phyloP scores from a whole-genome alignment of 2,797 vertebrate genomes.

The Cottoperca gobio region DNA sequence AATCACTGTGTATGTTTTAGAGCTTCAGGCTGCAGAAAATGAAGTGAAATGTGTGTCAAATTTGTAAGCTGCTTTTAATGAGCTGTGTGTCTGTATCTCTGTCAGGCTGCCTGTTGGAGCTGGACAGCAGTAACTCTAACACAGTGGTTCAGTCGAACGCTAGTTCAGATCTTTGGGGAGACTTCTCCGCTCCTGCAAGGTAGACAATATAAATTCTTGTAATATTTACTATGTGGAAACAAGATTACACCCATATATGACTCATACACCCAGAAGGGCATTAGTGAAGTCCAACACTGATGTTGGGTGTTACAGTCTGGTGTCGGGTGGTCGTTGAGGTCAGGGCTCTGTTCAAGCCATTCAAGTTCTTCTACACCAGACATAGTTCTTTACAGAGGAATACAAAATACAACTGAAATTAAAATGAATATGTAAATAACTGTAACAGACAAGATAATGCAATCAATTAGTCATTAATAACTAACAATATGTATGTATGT shows the following conservation, averaged over 20 bases:
- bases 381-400: neutral
- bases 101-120: slow-evolving; percentile 88
- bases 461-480: neutral
- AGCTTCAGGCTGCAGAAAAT: slow-evolving; percentile 30
- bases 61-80: neutral
- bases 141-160: slow-evolving; percentile 80
- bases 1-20: neutral
- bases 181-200: slow-evolving; percentile 92
- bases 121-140: slow-evolving; percentile 88
- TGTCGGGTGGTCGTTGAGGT: too few species aligned
- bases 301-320: neutral
- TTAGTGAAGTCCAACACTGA: too few species aligned
- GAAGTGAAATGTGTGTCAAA: slow-evolving; percentile 33
- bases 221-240: rapidly evolving
- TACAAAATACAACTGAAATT: neutral
- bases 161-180: slow-evolving; percentile 90
- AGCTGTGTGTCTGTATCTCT: neutral
- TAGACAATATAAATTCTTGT: slow-evolving; percentile 49
- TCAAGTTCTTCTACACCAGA: neutral
- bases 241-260: neutral
- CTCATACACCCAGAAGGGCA: too few species aligned
- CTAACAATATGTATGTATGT: too few species aligned
- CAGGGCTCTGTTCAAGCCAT: neutral
- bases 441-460: neutral
- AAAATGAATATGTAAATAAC: neutral